phyloP scores from a whole-genome alignment of 2,888 invertebrate genomes.

The Aphelenchoides bicaudatus region DNA sequence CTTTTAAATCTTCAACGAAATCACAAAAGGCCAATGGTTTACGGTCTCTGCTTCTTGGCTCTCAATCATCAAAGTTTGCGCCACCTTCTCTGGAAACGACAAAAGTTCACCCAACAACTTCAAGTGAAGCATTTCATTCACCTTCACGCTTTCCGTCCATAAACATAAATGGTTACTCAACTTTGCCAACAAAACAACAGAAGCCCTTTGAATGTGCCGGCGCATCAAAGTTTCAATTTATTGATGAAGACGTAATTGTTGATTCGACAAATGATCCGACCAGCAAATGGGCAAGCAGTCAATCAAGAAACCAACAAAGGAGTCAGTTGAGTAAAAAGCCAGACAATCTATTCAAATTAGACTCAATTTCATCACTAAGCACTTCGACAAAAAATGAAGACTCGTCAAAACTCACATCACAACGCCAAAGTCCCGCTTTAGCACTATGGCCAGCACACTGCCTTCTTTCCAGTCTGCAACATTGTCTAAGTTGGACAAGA shows the following conservation, averaged over 20 bases:
- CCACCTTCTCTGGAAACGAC: not conserved
- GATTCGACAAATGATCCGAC: not conserved
- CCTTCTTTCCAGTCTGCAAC: too few relatives aligned
- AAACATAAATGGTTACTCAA: too few relatives aligned
- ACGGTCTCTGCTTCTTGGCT: not conserved
- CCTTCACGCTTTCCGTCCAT: conserved; percentile 7
- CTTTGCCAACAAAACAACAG: too few relatives aligned
- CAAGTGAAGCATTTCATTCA: not conserved
- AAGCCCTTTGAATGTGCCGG: too few relatives aligned
- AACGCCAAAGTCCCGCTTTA: too few relatives aligned
- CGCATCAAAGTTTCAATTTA: not conserved
- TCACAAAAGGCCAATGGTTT: conserved; percentile 2
- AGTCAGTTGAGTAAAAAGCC: not conserved
- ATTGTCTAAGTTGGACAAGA: too few relatives aligned
- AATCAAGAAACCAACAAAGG: not conserved
- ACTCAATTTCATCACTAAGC: too few relatives aligned
- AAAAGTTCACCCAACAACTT: not conserved
- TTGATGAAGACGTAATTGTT: conserved; percentile 10
- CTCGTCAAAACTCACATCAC: too few relatives aligned
- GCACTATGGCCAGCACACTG: too few relatives aligned
- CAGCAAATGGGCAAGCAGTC: not conserved
- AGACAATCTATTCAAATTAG: too few relatives aligned
- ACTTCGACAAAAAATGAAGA: too few relatives aligned
- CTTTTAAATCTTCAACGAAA: conserved; percentile 1
- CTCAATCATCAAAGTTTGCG: not conserved